phyloP scores from a whole-genome alignment of 2,888 invertebrate species.

The Bursaphelenchus okinawaensis region DNA sequence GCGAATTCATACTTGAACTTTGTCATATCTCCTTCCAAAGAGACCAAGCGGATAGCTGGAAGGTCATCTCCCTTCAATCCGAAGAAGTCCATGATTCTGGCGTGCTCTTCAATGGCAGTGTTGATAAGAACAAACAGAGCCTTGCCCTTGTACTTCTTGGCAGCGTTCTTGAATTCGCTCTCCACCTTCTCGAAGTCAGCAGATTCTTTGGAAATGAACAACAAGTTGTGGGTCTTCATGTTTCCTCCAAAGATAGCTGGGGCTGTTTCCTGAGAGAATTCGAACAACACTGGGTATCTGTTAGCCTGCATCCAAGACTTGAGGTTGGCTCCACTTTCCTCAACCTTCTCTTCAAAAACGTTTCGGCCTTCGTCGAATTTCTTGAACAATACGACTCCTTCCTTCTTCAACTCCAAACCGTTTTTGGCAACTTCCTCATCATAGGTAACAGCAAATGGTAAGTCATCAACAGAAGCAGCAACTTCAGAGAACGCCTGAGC shows the following conservation, averaged over 20 bases:
- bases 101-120: constrained; percentile 88
- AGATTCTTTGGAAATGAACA: constrained; percentile 83
- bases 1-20: constrained; percentile 81
- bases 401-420: constrained; percentile 75
- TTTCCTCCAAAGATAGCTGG: constrained; percentile 97
- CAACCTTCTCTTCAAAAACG: constrained; percentile 49
- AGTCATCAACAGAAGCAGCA: constrained; percentile 78
- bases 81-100: constrained; percentile 96
- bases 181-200: constrained; percentile 76
- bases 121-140: constrained; percentile 92
- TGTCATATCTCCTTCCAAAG: constrained; percentile 91
- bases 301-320: constrained; percentile 56
- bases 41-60: constrained; percentile 69
- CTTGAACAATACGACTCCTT: constrained; percentile 78
- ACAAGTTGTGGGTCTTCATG: constrained; percentile 87
- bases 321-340: constrained; percentile 33
- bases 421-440: constrained; percentile 72
- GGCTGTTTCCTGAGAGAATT: constrained; percentile 68
- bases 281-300: constrained; percentile 56
- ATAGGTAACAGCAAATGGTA: constrained; percentile 78
- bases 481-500: constrained; percentile 79
- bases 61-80: constrained; percentile 83
- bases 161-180: constrained; percentile 74
- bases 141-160: constrained; percentile 82
- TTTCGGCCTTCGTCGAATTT: constrained; percentile 60